Evolutionary conservation across 2,113 vertebrate genomes (phyloP), one percentile per base, ranked within the genome.

Genomic region (Coryphaenoides rupestris): DNA sequence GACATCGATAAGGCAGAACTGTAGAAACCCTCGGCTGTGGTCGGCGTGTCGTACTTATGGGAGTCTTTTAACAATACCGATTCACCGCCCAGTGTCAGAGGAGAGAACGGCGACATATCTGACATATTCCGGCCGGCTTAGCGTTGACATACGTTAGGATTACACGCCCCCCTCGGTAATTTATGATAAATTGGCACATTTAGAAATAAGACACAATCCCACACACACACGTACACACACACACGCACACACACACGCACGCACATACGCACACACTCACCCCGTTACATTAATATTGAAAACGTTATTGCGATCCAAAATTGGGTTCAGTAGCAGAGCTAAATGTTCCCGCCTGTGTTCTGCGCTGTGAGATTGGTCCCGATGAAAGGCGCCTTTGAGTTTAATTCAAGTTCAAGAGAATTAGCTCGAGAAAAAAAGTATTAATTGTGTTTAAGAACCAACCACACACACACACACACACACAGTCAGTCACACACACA

Each of bases 291-390:
- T 40, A 40, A 73, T 66, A 46, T 73, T 65, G 63, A 21, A 65
- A 69, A 69, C 69, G 55, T 84, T 85, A 87, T 85, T 85, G 83
- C 83, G 75, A 77, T 73, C 76, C 72, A 65, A 15, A 10, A 16
- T 62, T 59, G 72, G 71, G 80, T 77, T 83, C 22, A n/a, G 46
- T 64, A 24, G 65, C 54, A 60, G 66, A 26, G 65, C 55, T 26
- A 33, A 64, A 62, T 63, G 52, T 80, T 62, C 49, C 57, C 62
- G 23, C 57, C 4, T 58, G 66, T 69, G 65, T 16, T 63, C 16
- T 66, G 57, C 33, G 23, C 56, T 55, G 63, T 68, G 71, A 59
- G 64, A 59, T 14, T 69, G 21, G 70, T 63, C 50, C 9, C 47
- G 17, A 40, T 40, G 33, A 40, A 40, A 40, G 33, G 33, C 33